Evolutionary conservation across 2,113 vertebrate species (phyloP), one percentile per base, ranked within the genome.

Genomic region (Dasyprocta punctata): DNA sequence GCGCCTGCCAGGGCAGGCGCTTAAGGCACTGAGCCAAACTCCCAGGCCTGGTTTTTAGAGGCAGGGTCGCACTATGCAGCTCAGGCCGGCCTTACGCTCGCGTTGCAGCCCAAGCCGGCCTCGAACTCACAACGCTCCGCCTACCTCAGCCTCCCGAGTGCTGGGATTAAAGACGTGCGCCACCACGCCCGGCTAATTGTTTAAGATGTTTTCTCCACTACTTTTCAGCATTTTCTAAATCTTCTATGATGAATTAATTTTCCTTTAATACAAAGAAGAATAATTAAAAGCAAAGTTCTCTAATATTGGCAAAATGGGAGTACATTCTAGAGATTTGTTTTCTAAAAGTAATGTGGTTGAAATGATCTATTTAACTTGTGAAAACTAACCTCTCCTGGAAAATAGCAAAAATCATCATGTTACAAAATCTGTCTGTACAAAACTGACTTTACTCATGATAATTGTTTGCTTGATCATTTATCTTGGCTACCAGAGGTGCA

Each of bases 211-310:
- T 41, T 94, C 69, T 80, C 58, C 36, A 84, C 49, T 19, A 92
- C 30, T 77, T 86, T 90, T 73, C 61, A 89, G 24, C 12, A 67
- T 81, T 61, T 86, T 52, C 61, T 67, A 60, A 58, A 44, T 84
- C 17, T 86, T 85, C 71, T 75, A 10, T 71, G 67, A 88, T 84
- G 75, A 96, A 56, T 58, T 22, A 63, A 47, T 41, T 94, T 94
- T 80, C 33, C 33, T 80, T 94, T 83, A n/a, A 65, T 65, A 63
- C 1, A 44, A 26, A 67, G n/a, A 82, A 89, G 81, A 84, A 61
- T 67, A 85, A n/a, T 38, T 80, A 71, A 63, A 77, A 84, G 38
- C 5, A 8, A 83, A 78, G 36, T 56, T 75, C 28, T 87, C n/a
- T 73, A 87, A 69, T 75, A 38, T 28, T 11, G 13, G 54, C 77